phyloP scores from a whole-genome alignment of 23 tunicate genomes.

The Halocynthia aurantium region DNA sequence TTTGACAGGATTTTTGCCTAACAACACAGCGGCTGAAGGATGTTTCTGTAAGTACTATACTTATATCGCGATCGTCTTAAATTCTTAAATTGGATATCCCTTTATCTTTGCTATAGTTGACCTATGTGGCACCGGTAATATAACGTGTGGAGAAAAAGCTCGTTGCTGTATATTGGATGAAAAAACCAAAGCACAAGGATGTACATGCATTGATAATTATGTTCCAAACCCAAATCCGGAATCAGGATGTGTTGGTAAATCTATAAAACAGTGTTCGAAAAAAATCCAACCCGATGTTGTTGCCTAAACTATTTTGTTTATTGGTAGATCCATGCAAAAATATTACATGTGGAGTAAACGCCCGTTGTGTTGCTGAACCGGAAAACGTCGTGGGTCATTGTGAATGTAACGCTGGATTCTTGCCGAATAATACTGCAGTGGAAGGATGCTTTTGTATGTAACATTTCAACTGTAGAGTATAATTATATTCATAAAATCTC shows the following conservation, averaged over 20 bases:
- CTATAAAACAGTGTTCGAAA: too few relatives aligned
- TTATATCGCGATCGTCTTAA: too few relatives aligned
- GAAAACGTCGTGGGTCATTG: not conserved
- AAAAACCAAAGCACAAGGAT: not conserved
- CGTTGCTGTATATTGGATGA: not conserved
- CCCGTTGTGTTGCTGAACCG: not conserved
- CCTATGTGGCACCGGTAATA: not conserved
- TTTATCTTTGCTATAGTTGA: too few relatives aligned
- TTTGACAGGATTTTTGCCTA: too few relatives aligned
- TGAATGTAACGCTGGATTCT: not conserved
- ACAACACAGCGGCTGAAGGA: too few relatives aligned
- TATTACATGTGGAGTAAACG: not conserved
- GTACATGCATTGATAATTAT: not conserved
- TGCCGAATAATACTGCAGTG: not conserved
- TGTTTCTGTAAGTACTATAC: too few relatives aligned
- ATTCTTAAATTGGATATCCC: too few relatives aligned
- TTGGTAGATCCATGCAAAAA: not conserved
- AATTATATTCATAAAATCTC: too few relatives aligned
- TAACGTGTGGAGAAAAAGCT: not conserved
- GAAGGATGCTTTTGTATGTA: not conserved
- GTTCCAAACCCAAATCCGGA: not conserved
- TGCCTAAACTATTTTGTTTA: not conserved
- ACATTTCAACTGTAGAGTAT: not conserved
- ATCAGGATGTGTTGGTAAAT: conserved; percentile 5
- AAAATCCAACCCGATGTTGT: not conserved